phyloP scores from a whole-genome alignment of 1,140 invertebrate species.

The Drosophila yakuba region DNA sequence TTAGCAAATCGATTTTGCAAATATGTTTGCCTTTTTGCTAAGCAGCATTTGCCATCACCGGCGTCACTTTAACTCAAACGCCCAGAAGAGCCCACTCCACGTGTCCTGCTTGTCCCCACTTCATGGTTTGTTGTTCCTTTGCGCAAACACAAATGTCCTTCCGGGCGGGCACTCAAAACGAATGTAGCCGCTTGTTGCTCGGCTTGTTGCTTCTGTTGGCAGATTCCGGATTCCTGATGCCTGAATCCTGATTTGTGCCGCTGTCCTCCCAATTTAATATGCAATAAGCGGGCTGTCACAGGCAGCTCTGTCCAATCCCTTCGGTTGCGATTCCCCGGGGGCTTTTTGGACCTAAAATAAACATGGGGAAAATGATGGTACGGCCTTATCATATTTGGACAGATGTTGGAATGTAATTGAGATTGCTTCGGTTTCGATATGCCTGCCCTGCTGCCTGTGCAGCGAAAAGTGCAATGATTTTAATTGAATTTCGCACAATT shows the following conservation, averaged over 20 bases:
- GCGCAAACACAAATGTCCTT: slow-evolving; percentile 57
- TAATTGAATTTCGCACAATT: slow-evolving; percentile 67
- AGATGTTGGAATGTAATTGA: slow-evolving; percentile 54
- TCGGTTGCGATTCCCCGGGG: background rate
- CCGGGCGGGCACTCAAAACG: slow-evolving; percentile 49
- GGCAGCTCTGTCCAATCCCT: slow-evolving; percentile 28
- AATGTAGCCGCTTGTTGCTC: slow-evolving; percentile 48
- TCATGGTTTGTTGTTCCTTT: slow-evolving; percentile 42
- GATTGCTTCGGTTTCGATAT: slow-evolving; percentile 8
- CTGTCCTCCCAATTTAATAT: slow-evolving; percentile 59
- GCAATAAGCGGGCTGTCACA: slow-evolving; percentile 77
- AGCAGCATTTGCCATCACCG: slow-evolving; percentile 23
- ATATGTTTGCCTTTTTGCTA: slow-evolving; percentile 10
- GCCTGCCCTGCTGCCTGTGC: slow-evolving; percentile 9
- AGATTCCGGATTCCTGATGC: slow-evolving; percentile 25
- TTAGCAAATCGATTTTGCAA: background rate
- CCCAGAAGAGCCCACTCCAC: background rate
- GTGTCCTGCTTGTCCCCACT: slow-evolving; percentile 10
- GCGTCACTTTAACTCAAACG: slow-evolving; percentile 16
- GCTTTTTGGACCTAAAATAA: slow-evolving; percentile 30
- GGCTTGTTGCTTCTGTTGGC: slow-evolving; percentile 15
- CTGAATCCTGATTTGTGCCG: slow-evolving; percentile 40
- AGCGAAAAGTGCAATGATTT: slow-evolving; percentile 40
- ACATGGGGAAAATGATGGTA: slow-evolving; percentile 26
- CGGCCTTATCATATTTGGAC: slow-evolving; percentile 30